Evolutionary conservation across 2,797 vertebrate genomes (phyloP).

Genomic region (Hypotaenidia philippensis): DNA sequence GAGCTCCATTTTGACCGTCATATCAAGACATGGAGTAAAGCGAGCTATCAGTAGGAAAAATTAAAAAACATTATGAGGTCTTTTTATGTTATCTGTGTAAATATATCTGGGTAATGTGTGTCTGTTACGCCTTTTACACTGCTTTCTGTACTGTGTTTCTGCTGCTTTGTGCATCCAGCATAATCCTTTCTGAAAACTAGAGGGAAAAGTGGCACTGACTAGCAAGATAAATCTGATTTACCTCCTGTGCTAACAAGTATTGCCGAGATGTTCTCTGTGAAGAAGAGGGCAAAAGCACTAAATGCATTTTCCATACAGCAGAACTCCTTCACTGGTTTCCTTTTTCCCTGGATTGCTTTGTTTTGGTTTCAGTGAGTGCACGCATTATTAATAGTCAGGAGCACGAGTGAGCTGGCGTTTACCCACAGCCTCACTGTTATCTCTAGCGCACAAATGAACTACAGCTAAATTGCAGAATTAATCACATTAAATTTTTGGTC

Average conservation of each 20-base stretch:
- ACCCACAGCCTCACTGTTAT: conserved; percentile 48
- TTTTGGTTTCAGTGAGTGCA: conserved; percentile 34
- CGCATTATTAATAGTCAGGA: conserved; percentile 29
- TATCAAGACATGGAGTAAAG: background rate
- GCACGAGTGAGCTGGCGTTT: conserved; percentile 9
- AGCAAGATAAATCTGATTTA: conserved; percentile 13
- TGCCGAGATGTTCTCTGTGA: background rate
- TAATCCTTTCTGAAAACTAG: background rate
- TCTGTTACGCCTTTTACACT: background rate
- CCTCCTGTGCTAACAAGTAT: background rate
- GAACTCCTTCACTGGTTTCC: background rate
- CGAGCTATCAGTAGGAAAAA: background rate
- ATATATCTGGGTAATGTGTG: background rate
- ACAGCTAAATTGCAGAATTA: conserved; percentile 65
- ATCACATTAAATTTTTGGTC: conserved; percentile 50
- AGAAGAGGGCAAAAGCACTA: background rate
- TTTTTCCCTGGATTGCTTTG: background rate
- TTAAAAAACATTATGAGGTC: background rate
- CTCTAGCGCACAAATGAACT: conserved; percentile 48
- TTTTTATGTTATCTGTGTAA: background rate
- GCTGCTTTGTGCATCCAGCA: background rate
- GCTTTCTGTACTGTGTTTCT: background rate
- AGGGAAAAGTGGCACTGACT: background rate
- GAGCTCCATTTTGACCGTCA: background rate
- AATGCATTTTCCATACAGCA: background rate